Evolutionary conservation across 2,113 vertebrate genomes (phyloP), one percentile per base, ranked within the genome.

Genomic region (Antechinus flavipes): DNA sequence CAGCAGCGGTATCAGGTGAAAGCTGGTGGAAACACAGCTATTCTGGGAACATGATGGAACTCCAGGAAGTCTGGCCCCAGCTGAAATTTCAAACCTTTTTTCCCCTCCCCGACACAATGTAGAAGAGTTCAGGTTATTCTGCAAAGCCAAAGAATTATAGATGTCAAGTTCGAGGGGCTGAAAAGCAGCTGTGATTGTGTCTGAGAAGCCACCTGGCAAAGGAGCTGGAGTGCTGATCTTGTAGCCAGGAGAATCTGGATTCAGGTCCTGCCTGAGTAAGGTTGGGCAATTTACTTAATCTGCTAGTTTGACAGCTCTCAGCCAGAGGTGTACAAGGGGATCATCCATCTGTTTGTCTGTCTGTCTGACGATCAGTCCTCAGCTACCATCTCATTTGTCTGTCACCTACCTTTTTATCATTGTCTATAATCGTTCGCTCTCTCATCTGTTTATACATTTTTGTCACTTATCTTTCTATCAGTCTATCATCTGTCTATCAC

Each of bases 11-110:
- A 96, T 84, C 23, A 0, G 93, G 89, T 58, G 0, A 5, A 95
- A 93, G 94, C 98, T 97, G 97, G 95, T 68, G 90, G 98, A 97
- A 98, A 97, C 91, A 50, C 1, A 0, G 68, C 97, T 98, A 98
- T 98, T 98, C 96, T 98, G 98, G 97, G 97, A 96, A 22, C 0
- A 16, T 58, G 96, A 58, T 93, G 96, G 94, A 49, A 90, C 95
- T 58, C 92, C 19, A 0, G 54, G 91, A 46, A 3, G 91, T 89
- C 84, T 35, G 97, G 96, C 93, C 47, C 94, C 68, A 0, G 93
- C 95, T 97, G 96, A 96, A 95, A 96, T 96, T 50, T 96, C 94
- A 96, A 91, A 93, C 96, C 91, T 92, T 95, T 56, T 84, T 84
- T 2, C 16, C 56, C n/a, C 92, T 95, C 93, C 95, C 61, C n/a